Evolutionary conservation across 2,113 vertebrate genomes (phyloP), one percentile per base, ranked within the genome.

Genomic region (Podarcis muralis): DNA sequence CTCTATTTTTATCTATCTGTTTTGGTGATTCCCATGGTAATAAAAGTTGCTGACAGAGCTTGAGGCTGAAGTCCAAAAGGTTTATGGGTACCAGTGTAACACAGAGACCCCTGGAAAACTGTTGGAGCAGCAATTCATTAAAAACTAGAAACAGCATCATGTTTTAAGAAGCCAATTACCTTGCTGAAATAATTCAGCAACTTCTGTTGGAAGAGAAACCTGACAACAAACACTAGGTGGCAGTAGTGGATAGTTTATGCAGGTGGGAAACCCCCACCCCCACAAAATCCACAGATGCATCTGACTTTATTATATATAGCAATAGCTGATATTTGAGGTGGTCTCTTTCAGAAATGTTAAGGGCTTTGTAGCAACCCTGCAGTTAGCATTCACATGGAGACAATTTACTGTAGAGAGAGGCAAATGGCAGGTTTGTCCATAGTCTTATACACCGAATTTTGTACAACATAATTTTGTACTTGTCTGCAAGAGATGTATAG

Each of bases 191-290:
- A 48, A 48, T 84, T n/a, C 43, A 35, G 48, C 69, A 53, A 25
- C 11, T 25, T 74, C 18, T 53, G 57, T 25, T 32, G 32, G 16
- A 53, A 66, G 48, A 32, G 59, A 8, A 59, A 23, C 32, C 16
- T 65, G 11, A 25, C 23, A 15, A n/a, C 23, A 27, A 72, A 37
- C 95, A 89, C 81, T 71, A 95, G 95, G 69, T 93, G 95, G 95
- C 95, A 91, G 87, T 85, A 81, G 87, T 74, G 83, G 85, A 75
- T 83, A 90, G 13, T 23, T 25, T 15, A 0, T 5, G 1, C 18
- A 18, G 1, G 37, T 69, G 8, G 35, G 48, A 62, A 62, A 62
- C 59, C 16, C 59, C 89, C 48, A 1, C 48, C 48, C 48, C 48
- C 48, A 35, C 35, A 3, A 88, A 3, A 11, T 3, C 20, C 59